These are phyloP conservation scores for Lonchura striata DNA, from an alignment of 2,113 vertebrate species.

Conservation along the genomic window DNA sequence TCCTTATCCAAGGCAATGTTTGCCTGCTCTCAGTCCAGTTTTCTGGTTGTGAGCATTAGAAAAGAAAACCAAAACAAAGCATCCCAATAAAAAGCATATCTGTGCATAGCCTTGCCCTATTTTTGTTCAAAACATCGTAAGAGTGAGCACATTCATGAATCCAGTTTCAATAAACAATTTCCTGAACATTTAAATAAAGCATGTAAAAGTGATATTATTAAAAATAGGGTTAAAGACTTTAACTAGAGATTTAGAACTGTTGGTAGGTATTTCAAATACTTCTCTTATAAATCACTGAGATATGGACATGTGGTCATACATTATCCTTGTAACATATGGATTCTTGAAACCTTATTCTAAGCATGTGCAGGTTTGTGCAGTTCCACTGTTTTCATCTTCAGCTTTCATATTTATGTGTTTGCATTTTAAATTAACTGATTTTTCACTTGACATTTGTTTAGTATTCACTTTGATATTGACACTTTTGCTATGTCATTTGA, in stretches of 20 bases:
- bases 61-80: neutral
- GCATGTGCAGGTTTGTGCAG: neutral
- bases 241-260: neutral
- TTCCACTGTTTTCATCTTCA: neutral
- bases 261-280: neutral
- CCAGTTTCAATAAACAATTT: neutral
- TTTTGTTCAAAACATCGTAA: neutral
- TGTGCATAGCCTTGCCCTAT: neutral
- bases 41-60: neutral
- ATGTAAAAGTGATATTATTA: neutral
- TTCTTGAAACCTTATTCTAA: neutral
- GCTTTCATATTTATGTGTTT: neutral
- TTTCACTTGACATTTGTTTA: neutral
- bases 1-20: neutral
- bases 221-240: neutral
- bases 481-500: neutral
- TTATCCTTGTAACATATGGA: neutral
- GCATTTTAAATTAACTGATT: conserved; percentile 39
- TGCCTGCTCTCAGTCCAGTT: neutral
- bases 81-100: neutral
- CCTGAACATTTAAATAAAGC: neutral
- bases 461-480: neutral
- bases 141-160: neutral
- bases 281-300: neutral
- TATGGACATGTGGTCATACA: neutral